phyloP scores from a whole-genome alignment of 2,113 vertebrate genomes.

The Meriones unguiculatus region DNA sequence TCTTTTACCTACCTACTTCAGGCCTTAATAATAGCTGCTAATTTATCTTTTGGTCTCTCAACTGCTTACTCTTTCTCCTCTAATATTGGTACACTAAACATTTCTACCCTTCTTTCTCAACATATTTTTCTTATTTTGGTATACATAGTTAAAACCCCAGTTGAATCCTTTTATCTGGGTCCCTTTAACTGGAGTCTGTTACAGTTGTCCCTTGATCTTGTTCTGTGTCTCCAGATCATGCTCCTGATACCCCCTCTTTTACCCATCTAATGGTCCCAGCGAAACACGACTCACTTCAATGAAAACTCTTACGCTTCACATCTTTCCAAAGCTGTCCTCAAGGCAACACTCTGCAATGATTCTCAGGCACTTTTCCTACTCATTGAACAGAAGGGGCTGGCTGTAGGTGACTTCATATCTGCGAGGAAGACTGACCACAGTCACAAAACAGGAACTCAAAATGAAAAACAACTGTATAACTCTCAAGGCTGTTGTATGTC shows the following conservation, averaged over 20 bases:
- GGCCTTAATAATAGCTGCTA: no score
- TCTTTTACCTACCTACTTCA: no score
- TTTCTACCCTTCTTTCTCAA: background rate
- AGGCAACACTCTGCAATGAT: background rate
- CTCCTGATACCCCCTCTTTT: no score
- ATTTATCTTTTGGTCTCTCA: no score
- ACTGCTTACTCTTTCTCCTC: background rate
- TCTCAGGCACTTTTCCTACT: background rate
- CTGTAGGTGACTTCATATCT: background rate
- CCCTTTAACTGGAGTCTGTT: background rate
- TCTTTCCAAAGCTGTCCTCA: background rate
- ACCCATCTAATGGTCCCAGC: background rate
- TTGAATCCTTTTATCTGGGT: background rate
- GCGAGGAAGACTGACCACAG: background rate
- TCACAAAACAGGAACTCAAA: background rate
- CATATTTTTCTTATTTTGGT: background rate
- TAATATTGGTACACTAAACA: background rate
- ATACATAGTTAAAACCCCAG: background rate
- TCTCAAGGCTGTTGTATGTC: background rate
- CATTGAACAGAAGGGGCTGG: background rate
- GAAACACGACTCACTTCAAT: background rate
- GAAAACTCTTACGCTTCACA: no score
- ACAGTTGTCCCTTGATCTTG: background rate
- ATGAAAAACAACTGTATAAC: background rate
- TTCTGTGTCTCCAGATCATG: background rate